These are phyloP conservation scores for Sericinus montela DNA, from an alignment of 2,888 invertebrate genomes.

Conservation along the genomic window DNA sequence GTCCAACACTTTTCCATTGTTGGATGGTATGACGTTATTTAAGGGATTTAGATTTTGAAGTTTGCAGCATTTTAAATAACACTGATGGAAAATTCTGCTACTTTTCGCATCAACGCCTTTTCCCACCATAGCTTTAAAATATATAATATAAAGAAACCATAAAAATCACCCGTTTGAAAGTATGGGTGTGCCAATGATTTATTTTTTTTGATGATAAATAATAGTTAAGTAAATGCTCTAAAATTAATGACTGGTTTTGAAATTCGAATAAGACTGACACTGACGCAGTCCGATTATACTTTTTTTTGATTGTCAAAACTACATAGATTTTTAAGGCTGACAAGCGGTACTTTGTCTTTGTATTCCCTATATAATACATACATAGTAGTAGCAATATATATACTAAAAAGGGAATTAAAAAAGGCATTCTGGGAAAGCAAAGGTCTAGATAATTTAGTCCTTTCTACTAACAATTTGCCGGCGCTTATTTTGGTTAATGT, in stretches of 20 bases:
- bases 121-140: constrained; percentile 59
- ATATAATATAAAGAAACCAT: constrained; percentile 33
- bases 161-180: constrained; percentile 41
- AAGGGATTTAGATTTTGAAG: constrained; percentile 67
- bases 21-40: constrained; percentile 57
- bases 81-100: constrained; percentile 71
- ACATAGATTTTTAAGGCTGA: too few species aligned
- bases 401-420: too few species aligned
- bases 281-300: too few species aligned
- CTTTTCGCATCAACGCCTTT: constrained; percentile 59
- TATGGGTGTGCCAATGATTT: constrained; percentile 25
- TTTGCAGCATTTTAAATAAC: constrained; percentile 73
- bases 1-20: constrained; percentile 79
- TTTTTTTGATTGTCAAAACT: too few species aligned
- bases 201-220: constrained; percentile 26
- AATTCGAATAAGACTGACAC: constrained; percentile 45
- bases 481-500: too few species aligned
- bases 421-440: too few species aligned
- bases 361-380: too few species aligned
- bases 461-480: too few species aligned
- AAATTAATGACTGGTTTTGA: constrained; percentile 50
- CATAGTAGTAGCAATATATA: too few species aligned
- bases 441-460: too few species aligned
- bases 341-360: too few species aligned
- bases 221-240: constrained; percentile 48